phyloP scores from a whole-genome alignment of 2,797 vertebrate species.

The Epinephelus awoara region DNA sequence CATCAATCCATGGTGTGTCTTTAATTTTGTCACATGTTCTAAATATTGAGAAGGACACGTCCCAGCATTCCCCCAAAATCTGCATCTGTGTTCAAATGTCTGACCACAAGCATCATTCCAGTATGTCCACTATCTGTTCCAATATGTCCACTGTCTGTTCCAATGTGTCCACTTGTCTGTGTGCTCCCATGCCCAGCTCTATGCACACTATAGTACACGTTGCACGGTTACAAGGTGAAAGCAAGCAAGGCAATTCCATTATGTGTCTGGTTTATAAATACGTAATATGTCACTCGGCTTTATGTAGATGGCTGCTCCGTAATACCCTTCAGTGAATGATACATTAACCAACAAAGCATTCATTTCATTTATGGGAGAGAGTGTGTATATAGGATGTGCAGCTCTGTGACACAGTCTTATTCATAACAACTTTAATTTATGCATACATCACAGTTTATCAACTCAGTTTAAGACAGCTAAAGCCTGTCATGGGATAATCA shows the following conservation, averaged over 20 bases:
- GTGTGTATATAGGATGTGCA: constrained; percentile 48
- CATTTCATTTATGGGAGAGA: constrained; percentile 70
- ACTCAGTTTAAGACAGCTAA: constrained; percentile 63
- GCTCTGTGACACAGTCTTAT: constrained; percentile 67
- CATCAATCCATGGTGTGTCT: too few relatives aligned
- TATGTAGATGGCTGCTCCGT: constrained; percentile 63
- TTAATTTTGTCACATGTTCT: too few relatives aligned
- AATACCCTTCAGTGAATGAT: constrained; percentile 73
- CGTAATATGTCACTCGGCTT: constrained; percentile 65
- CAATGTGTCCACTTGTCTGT: constrained; percentile 1
- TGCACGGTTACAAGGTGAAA: constrained; percentile 53
- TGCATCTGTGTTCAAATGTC: not conserved
- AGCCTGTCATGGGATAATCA: constrained; percentile 72
- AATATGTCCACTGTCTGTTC: constrained; percentile 10
- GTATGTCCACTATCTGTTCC: constrained; percentile 6
- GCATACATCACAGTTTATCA: constrained; percentile 75
- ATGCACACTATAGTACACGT: constrained; percentile 15
- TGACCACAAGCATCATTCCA: not conserved
- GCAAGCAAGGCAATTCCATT: constrained; percentile 60
- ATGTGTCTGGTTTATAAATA: constrained; percentile 64
- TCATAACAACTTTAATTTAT: constrained; percentile 75
- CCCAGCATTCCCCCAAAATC: too few relatives aligned
- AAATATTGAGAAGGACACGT: too few relatives aligned
- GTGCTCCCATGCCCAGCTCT: not conserved
- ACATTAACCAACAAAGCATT: constrained; percentile 78